Evolutionary conservation across 2,888 invertebrate species (phyloP), one percentile per base, ranked within the genome.

Genomic region (Neoascia interrupta): DNA sequence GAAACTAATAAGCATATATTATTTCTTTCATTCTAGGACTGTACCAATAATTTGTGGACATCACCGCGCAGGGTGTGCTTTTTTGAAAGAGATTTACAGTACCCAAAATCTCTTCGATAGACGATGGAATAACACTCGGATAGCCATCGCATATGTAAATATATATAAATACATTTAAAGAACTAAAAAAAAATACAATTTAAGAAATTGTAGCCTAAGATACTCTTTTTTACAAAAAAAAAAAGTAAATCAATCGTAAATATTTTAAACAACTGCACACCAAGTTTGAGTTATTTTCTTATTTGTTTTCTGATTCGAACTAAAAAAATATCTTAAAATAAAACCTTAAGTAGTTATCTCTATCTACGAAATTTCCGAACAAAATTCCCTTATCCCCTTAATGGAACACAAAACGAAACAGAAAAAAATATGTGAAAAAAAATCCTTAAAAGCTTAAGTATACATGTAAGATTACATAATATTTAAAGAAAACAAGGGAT

Each of bases 31-130:
- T 6, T 36, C 4, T 81, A 88, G 88, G 88, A 88, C 88, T 87
- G 86, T 87, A 85, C 83, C 84, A 86, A 85, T 84, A 86, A 85
- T 84, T 85, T 85, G 88, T 88, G 88, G 88, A 86, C 88, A 88
- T 88, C 88, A 85, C 88, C 88, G 86, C 88, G 88, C 88, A 88
- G 88, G 88, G 88, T 88, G 88, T 87, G 86, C 86, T 82, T 83
- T 83, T 81, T 66, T 36, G 41, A 81, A 81, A 86, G 87, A 86
- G 87, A 87, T 87, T 86, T 83, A 73, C 82, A 81, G 88, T 88
- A 88, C 88, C 88, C 88, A 86, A n/a, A 87, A 85, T 88, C 88
- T 87, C 88, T 86, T 82, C 73, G 68, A n/a, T n/a, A n/a, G n/a
- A 83, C 85, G 83, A 86, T 86, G 87, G 85, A 83, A 83, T 82